Base-by-base conservation (phyloP, 2,113 vertebrate species). In the Boleophthalmus pectinirostris region DNA sequence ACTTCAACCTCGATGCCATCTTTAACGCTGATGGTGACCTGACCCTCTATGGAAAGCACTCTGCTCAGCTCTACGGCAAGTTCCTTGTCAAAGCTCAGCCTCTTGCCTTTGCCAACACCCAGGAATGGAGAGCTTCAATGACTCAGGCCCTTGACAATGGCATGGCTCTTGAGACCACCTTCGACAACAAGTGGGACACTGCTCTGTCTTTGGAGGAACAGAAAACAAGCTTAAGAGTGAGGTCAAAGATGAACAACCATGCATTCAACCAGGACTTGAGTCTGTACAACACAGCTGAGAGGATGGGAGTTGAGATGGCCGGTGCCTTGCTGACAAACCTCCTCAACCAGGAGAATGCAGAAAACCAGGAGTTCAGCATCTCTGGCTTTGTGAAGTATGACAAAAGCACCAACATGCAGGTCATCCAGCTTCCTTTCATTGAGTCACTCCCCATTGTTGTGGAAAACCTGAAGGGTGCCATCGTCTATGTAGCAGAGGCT, bases 321-420 rank as follows among this genome's bases (percentile, higher is more conserved):
- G 92, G 94, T 61, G 88, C 70, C 70, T 80, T 93, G 33, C 81
- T 93, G 58, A 93, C 92, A 82, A 94, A 94, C 76, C 80, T 96
- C 21, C 77, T 93, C 47, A 91, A 89, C 70, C 72, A 20, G 46
- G 79, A 70, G 0, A 6, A 87, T n/a, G 81, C 76, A 0, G 83
- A 94, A 8, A 94, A 91, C 77, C 95, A 97, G 81, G 95, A 97
- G 82, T 95, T 95, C 74, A 82, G 90, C 18, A 67, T 97, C 57
- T 93, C 94, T 83, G 94, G 93, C 56, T 94, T 92, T 76, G 70
- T 97, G 29, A 96, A 95, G 77, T 99, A 99, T 73, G 96, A 99
- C 88, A 99, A 97, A 90, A 98, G 92, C 77, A 92, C 92, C 76
- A 85, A 96, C 8, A 85, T 91, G 60, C 97, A 94, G 25, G 47